Conservation (phyloP, 2,797 vertebrate species). For the Alca torda region DNA sequence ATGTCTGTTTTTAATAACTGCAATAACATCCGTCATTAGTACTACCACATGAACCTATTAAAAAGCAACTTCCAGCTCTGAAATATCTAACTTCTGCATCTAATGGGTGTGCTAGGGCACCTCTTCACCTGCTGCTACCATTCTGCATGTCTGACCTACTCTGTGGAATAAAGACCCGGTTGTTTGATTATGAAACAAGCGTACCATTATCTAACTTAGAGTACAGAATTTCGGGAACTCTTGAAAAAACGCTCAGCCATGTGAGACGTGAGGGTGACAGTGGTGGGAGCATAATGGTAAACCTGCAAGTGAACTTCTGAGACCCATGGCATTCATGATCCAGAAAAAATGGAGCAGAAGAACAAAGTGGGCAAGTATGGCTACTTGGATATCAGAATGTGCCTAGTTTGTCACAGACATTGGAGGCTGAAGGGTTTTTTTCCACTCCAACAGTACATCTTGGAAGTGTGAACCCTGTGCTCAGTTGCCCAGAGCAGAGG, state of each 20-base stretch:
- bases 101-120: not conserved
- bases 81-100: not conserved
- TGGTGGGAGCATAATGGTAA: not conserved
- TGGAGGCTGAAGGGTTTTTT: not conserved
- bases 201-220: not conserved
- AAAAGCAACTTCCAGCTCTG: not conserved
- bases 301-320: not conserved
- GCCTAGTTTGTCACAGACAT: not conserved
- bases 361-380: not conserved
- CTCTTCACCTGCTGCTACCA: not conserved
- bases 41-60: not conserved
- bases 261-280: not conserved
- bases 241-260: not conserved
- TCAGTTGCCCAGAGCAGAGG: not conserved
- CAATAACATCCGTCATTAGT: not conserved
- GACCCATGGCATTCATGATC: not conserved
- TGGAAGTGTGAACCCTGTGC: not conserved
- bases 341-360: not conserved
- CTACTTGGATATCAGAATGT: not conserved
- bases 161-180: not conserved
- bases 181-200: not conserved
- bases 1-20: not conserved
- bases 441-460: not conserved
- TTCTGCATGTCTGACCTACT: not conserved
- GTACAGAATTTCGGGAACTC: not conserved